Conservation (phyloP, 2,888 invertebrate species). For the Synergus japonicus region DNA sequence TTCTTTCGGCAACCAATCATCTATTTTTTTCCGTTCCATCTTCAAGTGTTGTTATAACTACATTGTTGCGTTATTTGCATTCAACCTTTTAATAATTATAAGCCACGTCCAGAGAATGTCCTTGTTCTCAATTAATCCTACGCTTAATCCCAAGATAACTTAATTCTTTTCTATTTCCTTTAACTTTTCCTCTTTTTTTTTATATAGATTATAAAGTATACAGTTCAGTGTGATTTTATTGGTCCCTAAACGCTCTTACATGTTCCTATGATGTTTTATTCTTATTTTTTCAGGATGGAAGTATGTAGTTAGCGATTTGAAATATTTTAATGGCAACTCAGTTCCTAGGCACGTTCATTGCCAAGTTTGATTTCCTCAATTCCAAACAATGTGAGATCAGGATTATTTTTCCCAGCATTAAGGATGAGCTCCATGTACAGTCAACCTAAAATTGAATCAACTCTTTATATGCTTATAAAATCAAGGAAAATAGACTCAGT, state of each 20-base stretch:
- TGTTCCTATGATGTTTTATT: no score
- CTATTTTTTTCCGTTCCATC: neutral
- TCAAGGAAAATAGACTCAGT: neutral
- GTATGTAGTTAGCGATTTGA: neutral
- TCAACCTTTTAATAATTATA: neutral
- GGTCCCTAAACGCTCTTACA: neutral
- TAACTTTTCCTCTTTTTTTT: neutral
- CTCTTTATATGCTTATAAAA: neutral
- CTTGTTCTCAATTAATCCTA: conserved; percentile 27
- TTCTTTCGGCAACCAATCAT: neutral
- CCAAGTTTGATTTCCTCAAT: neutral
- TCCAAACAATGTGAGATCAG: neutral
- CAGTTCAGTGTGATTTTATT: neutral
- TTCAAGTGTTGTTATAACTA: neutral
- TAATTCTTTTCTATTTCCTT: neutral
- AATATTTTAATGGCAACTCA: neutral
- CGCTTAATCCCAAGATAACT: neutral
- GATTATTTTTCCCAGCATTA: neutral
- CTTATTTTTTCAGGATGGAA: no score
- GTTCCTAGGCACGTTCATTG: neutral
- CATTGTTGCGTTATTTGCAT: neutral
- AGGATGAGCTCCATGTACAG: neutral
- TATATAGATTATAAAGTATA: neutral
- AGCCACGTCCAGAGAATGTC: conserved; percentile 1
- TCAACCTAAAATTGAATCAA: neutral